Conservation (phyloP, 2,888 invertebrate species). For the Hydraecia micacea region DNA sequence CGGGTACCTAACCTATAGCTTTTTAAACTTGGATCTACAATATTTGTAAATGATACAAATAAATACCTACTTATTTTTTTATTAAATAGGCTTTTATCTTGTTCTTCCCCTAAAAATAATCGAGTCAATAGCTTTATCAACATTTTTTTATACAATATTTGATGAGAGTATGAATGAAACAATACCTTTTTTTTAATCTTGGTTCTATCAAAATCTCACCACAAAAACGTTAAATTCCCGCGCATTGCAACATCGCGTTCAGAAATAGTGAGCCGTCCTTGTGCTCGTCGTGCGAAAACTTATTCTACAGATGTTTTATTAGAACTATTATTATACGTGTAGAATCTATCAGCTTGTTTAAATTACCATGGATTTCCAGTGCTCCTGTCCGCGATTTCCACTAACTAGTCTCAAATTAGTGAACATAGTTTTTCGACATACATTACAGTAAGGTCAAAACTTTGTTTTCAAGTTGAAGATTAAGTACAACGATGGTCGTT, state of each 20-base stretch:
- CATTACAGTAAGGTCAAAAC: neutral
- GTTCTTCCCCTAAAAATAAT: neutral
- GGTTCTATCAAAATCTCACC: constrained; percentile 12
- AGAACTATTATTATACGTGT: neutral
- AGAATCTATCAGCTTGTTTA: neutral
- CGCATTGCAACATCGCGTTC: constrained; percentile 78
- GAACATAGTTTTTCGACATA: neutral
- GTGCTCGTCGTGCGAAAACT: constrained; percentile 61
- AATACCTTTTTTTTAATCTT: constrained; percentile 15
- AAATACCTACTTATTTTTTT: neutral
- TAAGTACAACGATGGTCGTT: neutral
- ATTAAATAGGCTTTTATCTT: no score
- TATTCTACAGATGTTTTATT: constrained; percentile 34
- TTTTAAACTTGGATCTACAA: neutral
- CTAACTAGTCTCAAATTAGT: neutral
- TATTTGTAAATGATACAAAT: neutral
- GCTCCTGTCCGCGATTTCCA: neutral
- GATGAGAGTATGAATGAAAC: neutral
- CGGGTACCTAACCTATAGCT: neutral
- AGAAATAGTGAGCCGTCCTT: constrained; percentile 82
- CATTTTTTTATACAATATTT: neutral
- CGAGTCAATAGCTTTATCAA: neutral
- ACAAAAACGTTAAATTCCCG: constrained; percentile 71
- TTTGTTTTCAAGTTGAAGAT: constrained; percentile 1
- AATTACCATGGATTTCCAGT: neutral